These are phyloP conservation scores for Silurus meridionalis DNA, from an alignment of 2,113 vertebrate species.

Conservation along the genomic window DNA sequence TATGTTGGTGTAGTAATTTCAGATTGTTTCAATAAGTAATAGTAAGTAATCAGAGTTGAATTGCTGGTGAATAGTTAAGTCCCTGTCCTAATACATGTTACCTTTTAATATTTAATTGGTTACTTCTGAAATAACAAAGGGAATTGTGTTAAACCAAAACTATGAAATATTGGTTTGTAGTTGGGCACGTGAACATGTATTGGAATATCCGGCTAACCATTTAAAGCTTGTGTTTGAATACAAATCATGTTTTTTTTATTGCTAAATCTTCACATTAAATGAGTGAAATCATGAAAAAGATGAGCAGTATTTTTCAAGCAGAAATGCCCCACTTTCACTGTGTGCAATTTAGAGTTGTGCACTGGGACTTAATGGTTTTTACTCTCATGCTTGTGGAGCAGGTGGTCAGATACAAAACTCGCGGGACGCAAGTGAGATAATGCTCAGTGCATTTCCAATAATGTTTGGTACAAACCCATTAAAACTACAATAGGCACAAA, in stretches of 20 bases:
- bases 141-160: not conserved
- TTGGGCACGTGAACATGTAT: not conserved
- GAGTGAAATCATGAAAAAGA: not conserved
- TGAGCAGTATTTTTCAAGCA: not conserved
- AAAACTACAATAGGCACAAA: conserved; percentile 1
- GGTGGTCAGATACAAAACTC: not conserved
- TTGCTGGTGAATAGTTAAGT: not conserved
- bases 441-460: not conserved
- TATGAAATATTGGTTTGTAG: not conserved
- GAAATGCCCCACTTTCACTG: not conserved
- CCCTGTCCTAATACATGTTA: not conserved
- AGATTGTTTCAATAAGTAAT: not conserved
- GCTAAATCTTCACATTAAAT: not conserved
- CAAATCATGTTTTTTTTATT: not conserved
- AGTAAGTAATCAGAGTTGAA: not conserved
- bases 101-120: not conserved
- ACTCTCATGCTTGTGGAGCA: not conserved
- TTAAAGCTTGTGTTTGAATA: not conserved
- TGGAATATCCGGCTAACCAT: not conserved
- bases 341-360: not conserved
- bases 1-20: not conserved
- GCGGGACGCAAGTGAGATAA: not conserved
- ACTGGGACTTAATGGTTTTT: not conserved
- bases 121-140: not conserved
- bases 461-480: not conserved